Base-by-base conservation (phyloP, 2,888 invertebrate species). In the Stenolophus ochropezus region DNA sequence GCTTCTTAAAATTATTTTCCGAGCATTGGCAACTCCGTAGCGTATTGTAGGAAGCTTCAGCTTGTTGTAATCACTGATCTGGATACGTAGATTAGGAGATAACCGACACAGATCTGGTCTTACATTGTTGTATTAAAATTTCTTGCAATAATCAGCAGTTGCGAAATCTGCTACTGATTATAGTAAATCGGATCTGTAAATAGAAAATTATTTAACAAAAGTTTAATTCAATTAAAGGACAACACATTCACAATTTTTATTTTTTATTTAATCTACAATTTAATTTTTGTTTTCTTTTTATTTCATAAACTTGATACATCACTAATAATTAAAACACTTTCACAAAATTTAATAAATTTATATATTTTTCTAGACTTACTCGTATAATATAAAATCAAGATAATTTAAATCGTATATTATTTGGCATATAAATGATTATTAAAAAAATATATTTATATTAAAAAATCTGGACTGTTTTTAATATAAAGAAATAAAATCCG, bases 1-100 rank as follows among this genome's bases (percentile, higher is more conserved):
- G 69, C 79, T 79, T 79, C 21, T 73, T 80, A 71, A 69, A 51
- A 73, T 80, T 78, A 78, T 78, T 33, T 80, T 58, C 23, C 33
- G 69, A 23, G 78, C 73, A 80, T 80, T 80, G 71, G 80, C 73
- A 80, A 73, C 33, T 53, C 18, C 73, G 79, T 79, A 79, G 71
- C 49, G 79, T 71, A 71, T 56, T 80, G 73, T 71, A 80, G 80
- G 73, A 51, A 49, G 80, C 80, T 80, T 80, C 20, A 18, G 80
- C 80, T 80, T 80, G 47, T 58, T 77, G 65, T 77, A 47, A 61
- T 47, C 77, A 77, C 61, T 14, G 11, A 42, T 42, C 33, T 42
- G 8, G 33, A 42, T 42, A 1, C 33, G 33, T 42, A 42, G 33
- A 42, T 0, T 42, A 42, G 33, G 33, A 8, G 33, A 42, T 11